Conservation (phyloP, 2,797 vertebrate species). For the Momotus momota region DNA sequence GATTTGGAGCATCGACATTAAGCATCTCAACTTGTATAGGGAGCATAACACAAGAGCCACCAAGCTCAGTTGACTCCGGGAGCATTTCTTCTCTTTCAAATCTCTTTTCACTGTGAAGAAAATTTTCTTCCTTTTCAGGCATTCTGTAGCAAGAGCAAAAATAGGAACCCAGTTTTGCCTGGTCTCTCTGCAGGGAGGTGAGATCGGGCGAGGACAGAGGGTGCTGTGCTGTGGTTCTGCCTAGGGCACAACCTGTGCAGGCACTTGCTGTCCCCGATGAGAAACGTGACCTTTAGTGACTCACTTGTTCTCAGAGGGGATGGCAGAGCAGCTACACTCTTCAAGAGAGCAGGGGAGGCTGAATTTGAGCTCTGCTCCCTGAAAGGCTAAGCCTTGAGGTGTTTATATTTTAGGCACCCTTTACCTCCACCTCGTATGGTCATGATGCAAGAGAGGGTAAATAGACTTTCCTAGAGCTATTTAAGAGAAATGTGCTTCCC, state of each 20-base stretch:
- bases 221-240: background rate
- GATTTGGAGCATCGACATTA: background rate
- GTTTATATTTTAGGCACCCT: background rate
- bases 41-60: background rate
- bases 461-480: background rate
- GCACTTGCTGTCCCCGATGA: background rate
- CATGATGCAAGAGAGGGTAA: background rate
- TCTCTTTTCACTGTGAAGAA: background rate
- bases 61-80: background rate
- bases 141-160: conserved; percentile 19
- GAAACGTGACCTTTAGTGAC: background rate
- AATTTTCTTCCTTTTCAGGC: conserved; percentile 42
- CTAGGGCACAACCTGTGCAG: background rate
- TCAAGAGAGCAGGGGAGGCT: background rate
- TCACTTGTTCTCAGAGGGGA: background rate
- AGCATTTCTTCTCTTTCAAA: background rate
- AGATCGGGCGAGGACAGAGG: background rate
- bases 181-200: conserved; percentile 17
- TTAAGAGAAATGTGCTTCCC: background rate
- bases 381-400: background rate
- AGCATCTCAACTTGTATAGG: background rate
- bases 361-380: background rate
- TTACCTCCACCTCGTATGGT: background rate
- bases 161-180: conserved; percentile 12
- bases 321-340: background rate